Conservation (phyloP, 2,888 invertebrate species). For the Oxycera nigricornis region DNA sequence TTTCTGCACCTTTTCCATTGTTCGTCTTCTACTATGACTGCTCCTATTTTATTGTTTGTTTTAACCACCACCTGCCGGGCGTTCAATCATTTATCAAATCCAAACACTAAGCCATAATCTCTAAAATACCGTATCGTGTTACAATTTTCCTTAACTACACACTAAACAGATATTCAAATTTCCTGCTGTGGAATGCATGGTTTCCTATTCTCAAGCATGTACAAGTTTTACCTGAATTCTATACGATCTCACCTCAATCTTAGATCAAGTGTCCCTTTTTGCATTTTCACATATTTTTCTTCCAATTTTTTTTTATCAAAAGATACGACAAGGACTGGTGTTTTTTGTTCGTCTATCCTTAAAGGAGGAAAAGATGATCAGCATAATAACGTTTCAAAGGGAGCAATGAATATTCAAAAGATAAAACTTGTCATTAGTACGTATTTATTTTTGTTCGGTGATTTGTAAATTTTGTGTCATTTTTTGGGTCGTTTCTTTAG, state of each 20-base stretch:
- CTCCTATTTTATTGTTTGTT: too few species aligned
- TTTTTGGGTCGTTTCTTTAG: background rate
- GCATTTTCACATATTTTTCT: slow-evolving; percentile 19
- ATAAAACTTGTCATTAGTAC: slow-evolving; percentile 47
- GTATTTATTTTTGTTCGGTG: slow-evolving; percentile 42
- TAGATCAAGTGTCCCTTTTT: slow-evolving; percentile 38
- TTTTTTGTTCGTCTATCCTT: background rate
- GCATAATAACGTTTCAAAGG: background rate
- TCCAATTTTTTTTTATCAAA: background rate
- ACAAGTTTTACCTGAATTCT: slow-evolving; percentile 41
- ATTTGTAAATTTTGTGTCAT: slow-evolving; percentile 43
- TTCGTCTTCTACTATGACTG: too few species aligned
- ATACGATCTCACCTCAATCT: slow-evolving; percentile 17
- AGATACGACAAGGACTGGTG: background rate
- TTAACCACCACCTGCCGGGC: slow-evolving; percentile 41
- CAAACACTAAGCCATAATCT: slow-evolving; percentile 24
- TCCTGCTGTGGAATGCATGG: background rate
- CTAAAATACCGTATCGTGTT: slow-evolving; percentile 46
- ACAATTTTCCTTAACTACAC: slow-evolving; percentile 43
- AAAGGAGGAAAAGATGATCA: background rate
- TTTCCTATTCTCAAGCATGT: background rate
- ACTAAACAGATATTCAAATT: slow-evolving; percentile 44
- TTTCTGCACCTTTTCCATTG: too few species aligned
- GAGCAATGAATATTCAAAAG: slow-evolving; percentile 34
- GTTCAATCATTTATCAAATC: background rate